Percentiles rank a stretch among this genome's conserved stretches.
These are phyloP conservation scores for Apantesis nais DNA, from an alignment of 2,888 invertebrate species.

Conservation along the genomic window DNA sequence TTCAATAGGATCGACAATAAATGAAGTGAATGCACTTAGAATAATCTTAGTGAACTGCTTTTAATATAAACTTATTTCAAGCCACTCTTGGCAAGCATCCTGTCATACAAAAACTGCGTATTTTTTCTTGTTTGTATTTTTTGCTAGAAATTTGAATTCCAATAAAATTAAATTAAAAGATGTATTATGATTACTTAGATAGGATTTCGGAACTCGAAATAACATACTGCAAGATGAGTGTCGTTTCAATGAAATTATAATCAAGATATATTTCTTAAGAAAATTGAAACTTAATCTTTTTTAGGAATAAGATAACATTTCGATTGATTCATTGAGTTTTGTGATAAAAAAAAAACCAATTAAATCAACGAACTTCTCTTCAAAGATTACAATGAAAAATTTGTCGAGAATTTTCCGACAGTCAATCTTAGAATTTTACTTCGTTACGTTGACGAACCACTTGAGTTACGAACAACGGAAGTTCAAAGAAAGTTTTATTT, in stretches of 20 bases:
- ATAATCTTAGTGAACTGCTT: background rate
- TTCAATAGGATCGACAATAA: background rate
- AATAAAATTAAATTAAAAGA: background rate
- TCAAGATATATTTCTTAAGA: conserved; percentile 22
- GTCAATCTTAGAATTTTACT: conserved; percentile 54
- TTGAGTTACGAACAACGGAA: conserved; percentile 40
- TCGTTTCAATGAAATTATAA: conserved; percentile 16
- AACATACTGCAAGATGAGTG: background rate
- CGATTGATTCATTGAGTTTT: conserved; percentile 24
- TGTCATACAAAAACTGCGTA: background rate
- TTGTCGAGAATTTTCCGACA: conserved; percentile 41
- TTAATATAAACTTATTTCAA: no score
- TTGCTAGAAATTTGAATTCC: background rate
- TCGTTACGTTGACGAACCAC: conserved; percentile 58
- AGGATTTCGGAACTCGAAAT: background rate
- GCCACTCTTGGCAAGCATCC: no score
- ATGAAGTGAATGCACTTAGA: background rate
- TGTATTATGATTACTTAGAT: background rate
- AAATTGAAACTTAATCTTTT: conserved; percentile 23
- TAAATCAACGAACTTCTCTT: conserved; percentile 48
- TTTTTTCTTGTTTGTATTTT: background rate
- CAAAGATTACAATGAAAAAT: conserved; percentile 58
- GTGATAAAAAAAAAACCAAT: conserved; percentile 41
- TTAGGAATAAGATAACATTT: conserved; percentile 22
- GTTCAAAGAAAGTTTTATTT: conserved; percentile 61